Evolutionary conservation across 2,888 invertebrate genomes (phyloP), one percentile per base, ranked within the genome.

Genomic region (Cotesia congregata): DNA sequence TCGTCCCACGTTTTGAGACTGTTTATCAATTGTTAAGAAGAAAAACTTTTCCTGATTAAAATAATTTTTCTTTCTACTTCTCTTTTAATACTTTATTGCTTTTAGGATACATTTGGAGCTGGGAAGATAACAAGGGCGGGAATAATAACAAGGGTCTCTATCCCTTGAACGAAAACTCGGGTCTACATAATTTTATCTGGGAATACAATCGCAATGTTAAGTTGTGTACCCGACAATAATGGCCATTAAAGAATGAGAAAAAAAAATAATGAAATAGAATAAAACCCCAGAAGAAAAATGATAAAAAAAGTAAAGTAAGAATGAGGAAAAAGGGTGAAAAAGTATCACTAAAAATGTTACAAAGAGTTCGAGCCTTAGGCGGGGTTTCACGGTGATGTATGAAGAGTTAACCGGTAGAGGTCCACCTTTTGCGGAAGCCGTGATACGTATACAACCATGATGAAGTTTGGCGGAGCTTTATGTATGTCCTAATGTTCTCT

Each of bases 361-460:
- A 50, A 50, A 50, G 50, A 50, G 50, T 50, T 50, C 12, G 12
- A 50, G 50, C 50, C 50, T 7, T 12, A 50, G 50, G 50, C 50
- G 12, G 50, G 50, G 12, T 50, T 50, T 50, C 4, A 3, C 9
- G 50, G 50, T 50, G 50, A 50, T 50, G 50, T 50, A 50, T 50
- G 50, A 50, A 50, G 50, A 50, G 12, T 12, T 50, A 50, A 50
- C 50, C 50, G 50, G 50, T 50, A 50, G 50, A 20, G 15, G 20
- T 67, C 75, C 71, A 71, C 73, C 76, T 70, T 61, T 20, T 73
- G 39, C 72, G 78, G 77, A 80, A 78, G 71, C 75, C 62, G 73
- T 71, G 76, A 78, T 79, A 73, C 75, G 73, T 75, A 68, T 74
- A 77, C 75, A 79, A 77, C 65, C 74, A 78, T 76, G 79, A 80